Evolutionary conservation across 1,140 invertebrate genomes (phyloP), one percentile per base, ranked within the genome.

Genomic region (Maniola jurtina): DNA sequence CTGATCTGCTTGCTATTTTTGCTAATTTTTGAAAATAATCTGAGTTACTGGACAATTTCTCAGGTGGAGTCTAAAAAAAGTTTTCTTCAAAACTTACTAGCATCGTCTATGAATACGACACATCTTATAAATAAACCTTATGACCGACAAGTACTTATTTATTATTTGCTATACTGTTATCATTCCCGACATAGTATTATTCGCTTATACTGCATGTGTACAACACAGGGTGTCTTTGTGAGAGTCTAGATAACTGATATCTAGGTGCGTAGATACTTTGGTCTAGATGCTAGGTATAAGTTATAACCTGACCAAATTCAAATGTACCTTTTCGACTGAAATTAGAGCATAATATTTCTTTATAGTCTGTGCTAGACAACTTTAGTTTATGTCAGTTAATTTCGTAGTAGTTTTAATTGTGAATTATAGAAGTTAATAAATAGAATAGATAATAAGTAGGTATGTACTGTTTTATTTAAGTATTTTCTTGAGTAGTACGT

Each of bases 111-210:
- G 62, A 77, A 83, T 87, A 79, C 48, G 50, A 65, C 61, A 61
- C 73, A 71, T 82, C 79, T 83, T 88, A 88, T 89, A 86, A 88
- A 89, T 89, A 89, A 83, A 79, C 77, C 57, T 66, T 61, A 75
- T 75, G 76, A 76, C 75, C 74, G 75, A 76, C 73, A 65, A 73
- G 77, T 81, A 83, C 80, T 80, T 83, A 83, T 82, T 80, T 83
- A 79, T 84, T 84, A 79, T 76, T 78, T 76, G 72, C 71, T 59
- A 66, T 80, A 58, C 48, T 65, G 72, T 86, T 86, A 88, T 87
- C 84, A 77, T 54, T 56, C 47, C 48, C 72, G 47, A 64, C 70
- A 70, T 58, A 64, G 58, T 60, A 34, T 47, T 33, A n/a, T n/a
- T n/a, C n/a, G n/a, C n/a, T n/a, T n/a, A 64, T 63, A 71, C 71